Evolutionary conservation across 2,797 vertebrate genomes (phyloP), one percentile per base, ranked within the genome.

Genomic region (Scleropages formosus): DNA sequence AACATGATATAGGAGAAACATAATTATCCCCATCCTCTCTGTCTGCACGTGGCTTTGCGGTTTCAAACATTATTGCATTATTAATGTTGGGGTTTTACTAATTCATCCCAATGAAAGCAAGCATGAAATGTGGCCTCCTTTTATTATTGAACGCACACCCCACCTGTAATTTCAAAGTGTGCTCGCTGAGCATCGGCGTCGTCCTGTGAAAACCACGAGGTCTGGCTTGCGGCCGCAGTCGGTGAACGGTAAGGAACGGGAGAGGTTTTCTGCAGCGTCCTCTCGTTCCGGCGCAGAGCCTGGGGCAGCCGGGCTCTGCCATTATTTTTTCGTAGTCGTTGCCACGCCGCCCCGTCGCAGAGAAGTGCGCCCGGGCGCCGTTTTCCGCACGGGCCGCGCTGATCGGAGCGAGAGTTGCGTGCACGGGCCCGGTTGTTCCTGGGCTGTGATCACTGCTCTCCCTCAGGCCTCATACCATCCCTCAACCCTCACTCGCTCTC

Each of bases 31-130:
- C 26, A 27, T 70, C 49, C 22, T 68, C 46, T 20, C 51, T 53
- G 49, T 26, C 9, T 27, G 26, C 62, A 20, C 20, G 62, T n/a
- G 66, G 66, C 71, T 47, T 66, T 77, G 79, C 26, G 80, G 80
- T 80, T 84, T 86, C 77, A 82, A 83, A 85, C 79, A 81, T 20
- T 58, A 76, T 59, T 86, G 81, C 81, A 84, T 86, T 84, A 86
- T 86, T 86, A 75, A 86, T 86, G 84, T 53, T 1, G 16, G 64
- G 72, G 73, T 82, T 82, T 85, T 80, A 83, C 83, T 85, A 80
- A 85, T 84, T 84, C 81, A 81, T 83, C 81, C 77, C 79, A 24
- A 26, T 27, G 72, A 74, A 66, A 67, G 18, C 47, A 66, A 75
- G 56, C 72, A n/a, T 51, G 16, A 49, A 63, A 27, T 64, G 60